These are phyloP conservation scores for Nasonovia ribisnigri DNA, from an alignment of 2,888 invertebrate genomes.

Conservation along the genomic window DNA sequence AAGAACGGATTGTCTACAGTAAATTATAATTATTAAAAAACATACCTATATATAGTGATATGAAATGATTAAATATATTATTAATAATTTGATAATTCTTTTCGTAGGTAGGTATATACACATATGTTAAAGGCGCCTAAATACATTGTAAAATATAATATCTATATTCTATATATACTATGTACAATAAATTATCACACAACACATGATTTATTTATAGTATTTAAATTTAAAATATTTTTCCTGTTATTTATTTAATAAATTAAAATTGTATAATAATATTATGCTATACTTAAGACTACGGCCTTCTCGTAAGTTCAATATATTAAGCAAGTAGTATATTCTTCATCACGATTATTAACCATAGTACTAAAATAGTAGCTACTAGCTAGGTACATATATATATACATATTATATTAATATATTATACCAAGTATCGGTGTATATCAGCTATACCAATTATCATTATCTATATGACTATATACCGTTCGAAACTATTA, in stretches of 20 bases:
- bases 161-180: neutral
- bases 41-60: too few relatives aligned
- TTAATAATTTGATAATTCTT: too few relatives aligned
- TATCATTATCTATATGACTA: too few relatives aligned
- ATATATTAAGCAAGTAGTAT: neutral
- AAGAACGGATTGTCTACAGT: too few relatives aligned
- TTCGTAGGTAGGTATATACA: too few relatives aligned
- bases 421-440: neutral
- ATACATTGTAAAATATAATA: too few relatives aligned
- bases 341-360: constrained; percentile 2
- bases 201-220: neutral
- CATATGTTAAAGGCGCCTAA: too few relatives aligned
- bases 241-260: constrained; percentile 34
- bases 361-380: neutral
- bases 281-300: neutral
- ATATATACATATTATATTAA: neutral
- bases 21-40: too few relatives aligned
- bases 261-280: constrained; percentile 22
- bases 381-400: neutral
- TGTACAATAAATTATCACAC: neutral
- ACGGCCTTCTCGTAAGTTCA: neutral
- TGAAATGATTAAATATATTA: too few relatives aligned
- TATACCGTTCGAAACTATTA: neutral
- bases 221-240: neutral
- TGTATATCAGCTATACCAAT: neutral